Percentiles rank a stretch among this genome's conserved stretches.
These are phyloP conservation scores for Leptobrachium leishanense DNA, from an alignment of 2,113 vertebrate genomes.

Conservation along the genomic window DNA sequence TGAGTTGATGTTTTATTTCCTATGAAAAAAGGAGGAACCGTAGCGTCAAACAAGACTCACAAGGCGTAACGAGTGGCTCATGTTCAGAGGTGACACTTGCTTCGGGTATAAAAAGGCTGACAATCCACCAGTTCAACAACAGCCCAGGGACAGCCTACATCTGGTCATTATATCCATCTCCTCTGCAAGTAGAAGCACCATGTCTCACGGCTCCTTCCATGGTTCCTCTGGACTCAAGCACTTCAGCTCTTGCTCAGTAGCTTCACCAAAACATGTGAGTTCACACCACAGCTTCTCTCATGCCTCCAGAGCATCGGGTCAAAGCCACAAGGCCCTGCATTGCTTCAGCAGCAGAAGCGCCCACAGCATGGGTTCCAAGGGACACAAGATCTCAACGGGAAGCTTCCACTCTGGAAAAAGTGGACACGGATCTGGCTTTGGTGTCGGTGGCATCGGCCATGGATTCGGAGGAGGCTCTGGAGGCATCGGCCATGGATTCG, in stretches of 20 bases:
- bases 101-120: constrained; percentile 18
- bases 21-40: neutral
- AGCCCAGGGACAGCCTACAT: neutral
- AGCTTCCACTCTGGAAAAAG: constrained; percentile 1
- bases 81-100: constrained; percentile 5
- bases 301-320: constrained; percentile 4
- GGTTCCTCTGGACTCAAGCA: constrained; percentile 25
- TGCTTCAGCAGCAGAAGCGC: constrained; percentile 38
- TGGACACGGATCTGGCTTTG: constrained; percentile 49
- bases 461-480: constrained; percentile 61
- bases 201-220: constrained; percentile 30
- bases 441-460: constrained; percentile 50
- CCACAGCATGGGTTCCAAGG: constrained; percentile 48
- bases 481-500: constrained; percentile 11
- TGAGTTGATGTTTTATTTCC: neutral
- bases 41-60: neutral
- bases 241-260: constrained; percentile 32
- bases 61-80: constrained; percentile 1
- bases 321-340: neutral
- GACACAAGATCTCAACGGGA: constrained; percentile 61
- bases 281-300: constrained; percentile 17
- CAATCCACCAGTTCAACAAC: neutral
- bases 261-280: constrained; percentile 21
- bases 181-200: constrained; percentile 5
- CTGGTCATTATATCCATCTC: neutral